These are phyloP conservation scores for Origma solitaria DNA, from an alignment of 2,113 vertebrate genomes.

Conservation along the genomic window DNA sequence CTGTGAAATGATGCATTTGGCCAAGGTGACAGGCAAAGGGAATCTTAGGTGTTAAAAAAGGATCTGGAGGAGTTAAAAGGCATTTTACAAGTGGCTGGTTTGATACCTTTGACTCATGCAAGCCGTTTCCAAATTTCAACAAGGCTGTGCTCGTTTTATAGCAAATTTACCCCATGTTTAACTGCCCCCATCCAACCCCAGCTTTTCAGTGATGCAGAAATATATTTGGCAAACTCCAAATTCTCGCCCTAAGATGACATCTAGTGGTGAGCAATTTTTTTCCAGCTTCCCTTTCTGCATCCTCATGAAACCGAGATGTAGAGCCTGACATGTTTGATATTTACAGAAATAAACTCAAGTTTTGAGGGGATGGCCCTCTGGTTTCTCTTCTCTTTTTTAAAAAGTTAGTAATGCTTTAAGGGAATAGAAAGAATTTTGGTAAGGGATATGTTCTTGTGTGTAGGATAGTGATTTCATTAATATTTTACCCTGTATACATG, in stretches of 20 bases:
- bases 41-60: neutral
- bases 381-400: neutral
- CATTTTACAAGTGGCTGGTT: neutral
- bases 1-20: neutral
- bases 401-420: neutral
- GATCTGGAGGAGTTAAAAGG: neutral
- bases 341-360: neutral
- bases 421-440: neutral
- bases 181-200: neutral
- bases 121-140: neutral
- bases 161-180: neutral
- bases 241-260: neutral
- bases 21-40: neutral
- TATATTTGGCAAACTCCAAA: neutral
- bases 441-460: neutral
- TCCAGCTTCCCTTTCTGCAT: neutral
- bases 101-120: neutral
- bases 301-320: neutral
- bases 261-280: conserved; percentile 10
- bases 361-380: neutral
- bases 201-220: neutral
- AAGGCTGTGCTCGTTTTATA: neutral
- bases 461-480: neutral
- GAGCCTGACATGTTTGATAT: neutral
- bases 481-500: neutral